Evolutionary conservation across 2,888 invertebrate genomes (phyloP).

Genomic region (Caenorhabditis sp.): DNA sequence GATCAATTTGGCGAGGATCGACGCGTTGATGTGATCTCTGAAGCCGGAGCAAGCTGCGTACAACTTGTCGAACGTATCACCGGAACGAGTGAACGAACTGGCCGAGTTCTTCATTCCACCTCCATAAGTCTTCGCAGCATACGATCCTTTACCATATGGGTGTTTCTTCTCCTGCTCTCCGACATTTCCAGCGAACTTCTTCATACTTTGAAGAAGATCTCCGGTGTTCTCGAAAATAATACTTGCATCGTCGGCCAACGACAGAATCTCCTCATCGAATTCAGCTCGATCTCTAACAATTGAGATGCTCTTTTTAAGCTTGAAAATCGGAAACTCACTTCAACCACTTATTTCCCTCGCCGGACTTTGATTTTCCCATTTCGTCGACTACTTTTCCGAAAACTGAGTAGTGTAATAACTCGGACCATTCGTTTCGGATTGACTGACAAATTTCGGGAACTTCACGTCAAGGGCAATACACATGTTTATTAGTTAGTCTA

Average conservation of each 20-base stretch:
- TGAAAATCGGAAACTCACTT: slow-evolving; percentile 19
- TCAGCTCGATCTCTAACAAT: slow-evolving; percentile 34
- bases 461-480: neutral
- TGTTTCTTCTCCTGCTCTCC: slow-evolving; percentile 56
- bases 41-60: slow-evolving; percentile 17
- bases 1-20: slow-evolving; percentile 42
- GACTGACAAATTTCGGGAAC: neutral
- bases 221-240: slow-evolving; percentile 41
- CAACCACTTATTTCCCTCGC: slow-evolving; percentile 51
- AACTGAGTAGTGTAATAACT: neutral
- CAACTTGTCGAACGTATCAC: slow-evolving; percentile 34
- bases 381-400: slow-evolving; percentile 33
- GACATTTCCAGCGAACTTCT: slow-evolving; percentile 27
- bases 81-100: slow-evolving; percentile 11
- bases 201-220: slow-evolving; percentile 39
- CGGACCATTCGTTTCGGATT: neutral
- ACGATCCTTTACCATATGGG: slow-evolving; percentile 45
- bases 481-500: slow-evolving; percentile 2
- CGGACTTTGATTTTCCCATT: slow-evolving; percentile 46
- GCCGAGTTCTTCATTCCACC: slow-evolving; percentile 16
- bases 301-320: neutral
- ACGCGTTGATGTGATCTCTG: slow-evolving; percentile 28
- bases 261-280: slow-evolving; percentile 44
- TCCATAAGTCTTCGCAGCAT: slow-evolving; percentile 26
- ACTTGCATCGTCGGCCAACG: slow-evolving; percentile 43